Percentiles rank a stretch among this genome's conserved stretches.
Evolutionary conservation across 2,888 invertebrate species (phyloP).

Genomic region (Eupithecia vulgata): DNA sequence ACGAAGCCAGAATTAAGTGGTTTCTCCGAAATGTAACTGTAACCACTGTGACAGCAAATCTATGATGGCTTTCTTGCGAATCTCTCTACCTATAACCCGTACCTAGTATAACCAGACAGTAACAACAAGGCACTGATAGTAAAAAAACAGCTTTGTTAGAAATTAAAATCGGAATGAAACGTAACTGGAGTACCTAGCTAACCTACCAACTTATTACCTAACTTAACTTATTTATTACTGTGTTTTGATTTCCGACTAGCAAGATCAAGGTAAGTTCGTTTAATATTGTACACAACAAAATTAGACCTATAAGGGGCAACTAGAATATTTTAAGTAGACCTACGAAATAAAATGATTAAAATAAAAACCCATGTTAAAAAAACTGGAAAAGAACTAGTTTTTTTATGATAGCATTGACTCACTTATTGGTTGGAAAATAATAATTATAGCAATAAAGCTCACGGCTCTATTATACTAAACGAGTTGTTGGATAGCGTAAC

Average conservation of each 20-base stretch:
- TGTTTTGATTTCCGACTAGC: too few relatives aligned
- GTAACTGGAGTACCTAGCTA: background rate
- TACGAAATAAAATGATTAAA: background rate
- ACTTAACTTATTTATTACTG: too few relatives aligned
- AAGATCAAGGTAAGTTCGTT: constrained; percentile 6
- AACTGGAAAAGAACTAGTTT: background rate
- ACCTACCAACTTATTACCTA: background rate
- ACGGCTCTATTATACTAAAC: constrained; percentile 11
- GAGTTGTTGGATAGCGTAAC: constrained; percentile 21
- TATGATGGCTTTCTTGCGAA: constrained; percentile 58
- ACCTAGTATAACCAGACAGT: background rate
- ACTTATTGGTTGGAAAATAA: constrained; percentile 13
- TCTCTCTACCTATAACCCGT: constrained; percentile 46
- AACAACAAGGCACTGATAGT: background rate
- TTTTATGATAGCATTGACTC: constrained; percentile 13
- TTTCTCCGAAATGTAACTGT: constrained; percentile 63
- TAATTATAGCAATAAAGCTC: constrained; percentile 16
- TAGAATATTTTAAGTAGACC: background rate
- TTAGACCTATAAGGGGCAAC: background rate
- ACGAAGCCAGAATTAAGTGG: constrained; percentile 60
- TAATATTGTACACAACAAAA: background rate
- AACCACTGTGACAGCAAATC: constrained; percentile 53
- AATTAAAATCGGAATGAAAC: background rate
- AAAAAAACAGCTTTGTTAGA: background rate
- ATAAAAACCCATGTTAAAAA: background rate